Evolutionary conservation across 2,888 invertebrate species (phyloP).

Genomic region (Micropterix aruncella): DNA sequence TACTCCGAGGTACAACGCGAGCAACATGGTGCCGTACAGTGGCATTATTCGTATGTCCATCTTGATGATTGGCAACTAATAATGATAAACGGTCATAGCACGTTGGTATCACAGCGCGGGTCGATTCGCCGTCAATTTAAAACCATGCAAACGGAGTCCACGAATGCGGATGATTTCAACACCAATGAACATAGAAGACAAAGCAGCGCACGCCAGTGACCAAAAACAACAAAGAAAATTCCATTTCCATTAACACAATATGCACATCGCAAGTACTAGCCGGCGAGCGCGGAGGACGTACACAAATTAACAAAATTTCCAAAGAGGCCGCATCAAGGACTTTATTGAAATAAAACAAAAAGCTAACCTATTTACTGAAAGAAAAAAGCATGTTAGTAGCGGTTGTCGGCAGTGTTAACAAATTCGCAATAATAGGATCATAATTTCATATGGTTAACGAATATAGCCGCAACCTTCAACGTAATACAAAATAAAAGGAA

Average conservation of each 20-base stretch:
- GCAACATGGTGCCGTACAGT: slow-evolving; percentile 59
- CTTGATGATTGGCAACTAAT: slow-evolving; percentile 57
- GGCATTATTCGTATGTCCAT: slow-evolving; percentile 63
- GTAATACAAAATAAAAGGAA: too few relatives aligned
- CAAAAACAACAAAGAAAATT: slow-evolving; percentile 4
- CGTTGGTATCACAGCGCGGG: neutral
- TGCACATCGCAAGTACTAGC: neutral
- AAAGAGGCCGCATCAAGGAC: too few relatives aligned
- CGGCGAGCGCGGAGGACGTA: neutral
- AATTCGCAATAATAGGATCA: too few relatives aligned
- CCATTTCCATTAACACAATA: neutral
- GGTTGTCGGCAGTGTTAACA: too few relatives aligned
- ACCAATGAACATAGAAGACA: slow-evolving; percentile 1
- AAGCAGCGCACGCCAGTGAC: slow-evolving; percentile 1
- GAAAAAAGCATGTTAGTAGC: too few relatives aligned
- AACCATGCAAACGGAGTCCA: slow-evolving; percentile 6
- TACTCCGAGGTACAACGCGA: slow-evolving; percentile 60
- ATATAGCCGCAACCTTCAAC: too few relatives aligned
- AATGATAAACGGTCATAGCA: neutral
- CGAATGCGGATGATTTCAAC: neutral
- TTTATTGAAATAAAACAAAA: too few relatives aligned
- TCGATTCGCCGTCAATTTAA: neutral
- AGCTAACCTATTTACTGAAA: too few relatives aligned
- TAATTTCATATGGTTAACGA: too few relatives aligned
- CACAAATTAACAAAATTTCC: too few relatives aligned